Base-by-base conservation (phyloP, 2,113 vertebrate species). In the Corythoichthys intestinalis region DNA sequence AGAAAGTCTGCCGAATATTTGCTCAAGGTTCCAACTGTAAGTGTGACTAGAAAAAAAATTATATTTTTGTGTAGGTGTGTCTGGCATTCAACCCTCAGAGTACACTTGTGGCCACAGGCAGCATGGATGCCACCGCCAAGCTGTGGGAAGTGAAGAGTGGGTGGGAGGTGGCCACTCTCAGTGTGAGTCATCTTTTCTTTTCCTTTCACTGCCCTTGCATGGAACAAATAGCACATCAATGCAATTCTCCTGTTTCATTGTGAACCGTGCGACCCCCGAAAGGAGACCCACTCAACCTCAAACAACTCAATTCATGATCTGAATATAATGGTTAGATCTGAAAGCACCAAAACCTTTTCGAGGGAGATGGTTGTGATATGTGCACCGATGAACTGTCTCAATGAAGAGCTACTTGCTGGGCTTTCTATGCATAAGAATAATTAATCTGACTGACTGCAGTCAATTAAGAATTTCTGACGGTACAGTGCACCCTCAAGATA, bases 61-160 rank as follows among this genome's bases (percentile, higher is more conserved):
- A 58, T 75, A 10, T 76, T 5, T 44, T 77, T 61, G 10, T 67
- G 66, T 83, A 99, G 97, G 94, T 98, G 7, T 98, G 97, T 75
- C 82, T 99, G 67, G 91, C 95, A 0, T 98, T 99, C 89, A 98
- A 96, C 81, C 95, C 93, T 70, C 95, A 97, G 88, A 98, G 96
- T 79, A 96, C 95, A 0, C 53, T 98, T 59, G 90, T 98, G 82
- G 97, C 95, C 56, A 98, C 96, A 35, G 97, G 96, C 72, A 98
- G 97, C 76, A 95, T 97, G 95, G 97, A 98, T 57, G 89, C 88
- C 54, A 96, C 91, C 0, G 94, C 93, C 74, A 97, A 93, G 73
- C 79, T 98, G 54, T 97, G 96, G 96, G 90, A 96, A 76, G 85
- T 98, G 75, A 89, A 94, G 85, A 95, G 77, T n/a, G 97, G 96